Base-by-base conservation (phyloP, 2,888 invertebrate species). In the Polydrusus tereticollis region DNA sequence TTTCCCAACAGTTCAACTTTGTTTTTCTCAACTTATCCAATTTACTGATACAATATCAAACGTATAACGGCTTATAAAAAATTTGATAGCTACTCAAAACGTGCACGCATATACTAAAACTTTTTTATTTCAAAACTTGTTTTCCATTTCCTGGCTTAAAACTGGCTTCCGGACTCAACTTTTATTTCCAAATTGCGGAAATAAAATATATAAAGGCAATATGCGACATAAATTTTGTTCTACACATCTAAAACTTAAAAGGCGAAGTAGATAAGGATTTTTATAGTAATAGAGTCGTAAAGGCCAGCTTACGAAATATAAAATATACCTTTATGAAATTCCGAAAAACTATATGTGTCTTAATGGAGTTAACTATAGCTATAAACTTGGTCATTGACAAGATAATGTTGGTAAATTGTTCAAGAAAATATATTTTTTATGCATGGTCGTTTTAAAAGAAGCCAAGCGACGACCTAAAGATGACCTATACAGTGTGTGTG, bases 101-200 rank as follows among this genome's bases (percentile, higher is more conserved):
- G 26, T 47, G 20, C 45, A 33, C 47, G 45, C 63, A 64, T 64
- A 47, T 33, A 50, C 29, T 50, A 50, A 50, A 64, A 64, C 52
- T 65, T 65, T 65, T 65, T 65, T 50, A 65, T 65, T 65, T 65
- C 41, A 36, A 7, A 38, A 55, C 41, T 38, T 65, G 52, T 55
- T 52, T 64, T 64, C 26, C 38, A 52, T 65, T 65, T 21, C 23
- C 41, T 0, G 33, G 18, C 38, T 14, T 16, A 41, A 14, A 59
- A 41, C 5, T 18, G 20, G 0, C 57, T 59, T 41, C 33, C 33
- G 20, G 18, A 23, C n/a, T 18, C 18, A 14, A 23, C 43, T 59
- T 58, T 41, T 59, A 41, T 41, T 41, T 41, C 41, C 20, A 41
- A 59, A 41, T 41, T 41, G 41, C 20, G n/a, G 41, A 23, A 59